Conservation (phyloP, 2,113 vertebrate genomes). For the Plotosus lineatus region DNA sequence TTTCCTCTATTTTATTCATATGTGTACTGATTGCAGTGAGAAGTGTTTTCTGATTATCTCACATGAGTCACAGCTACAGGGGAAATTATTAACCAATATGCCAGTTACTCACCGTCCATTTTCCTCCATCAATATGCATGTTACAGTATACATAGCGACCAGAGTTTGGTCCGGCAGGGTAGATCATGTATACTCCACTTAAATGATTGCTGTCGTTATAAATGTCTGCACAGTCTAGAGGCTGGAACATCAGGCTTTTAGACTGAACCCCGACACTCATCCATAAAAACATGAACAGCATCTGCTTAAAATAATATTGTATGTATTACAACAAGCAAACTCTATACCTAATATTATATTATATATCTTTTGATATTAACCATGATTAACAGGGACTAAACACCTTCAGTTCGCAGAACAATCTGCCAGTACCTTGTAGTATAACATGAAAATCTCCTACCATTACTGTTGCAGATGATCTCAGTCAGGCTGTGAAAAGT, state of each 20-base stretch:
- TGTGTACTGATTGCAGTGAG: not conserved
- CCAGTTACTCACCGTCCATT: constrained; percentile 49
- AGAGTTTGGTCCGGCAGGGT: constrained; percentile 65
- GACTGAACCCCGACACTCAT: constrained; percentile 24
- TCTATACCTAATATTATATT: not conserved
- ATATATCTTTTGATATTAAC: not conserved
- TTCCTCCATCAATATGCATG: constrained; percentile 69
- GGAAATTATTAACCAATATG: not conserved
- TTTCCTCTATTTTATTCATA: not conserved
- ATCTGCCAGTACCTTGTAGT: not conserved
- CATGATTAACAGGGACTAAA: not conserved
- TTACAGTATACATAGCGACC: constrained; percentile 75
- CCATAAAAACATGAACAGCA: constrained; percentile 15
- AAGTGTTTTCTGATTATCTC: not conserved
- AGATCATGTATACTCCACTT: constrained; percentile 73
- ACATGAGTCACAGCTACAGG: not conserved
- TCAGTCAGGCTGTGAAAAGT: not conserved
- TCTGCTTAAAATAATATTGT: constrained; percentile 8
- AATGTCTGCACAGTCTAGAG: constrained; percentile 53
- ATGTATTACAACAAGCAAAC: not conserved
- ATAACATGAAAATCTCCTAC: not conserved
- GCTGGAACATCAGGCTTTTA: constrained; percentile 47
- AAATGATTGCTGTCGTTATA: constrained; percentile 38
- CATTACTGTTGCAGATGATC: not conserved
- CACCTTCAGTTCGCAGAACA: not conserved